Evolutionary conservation across 1,140 invertebrate species (phyloP), one percentile per base, ranked within the genome.

Genomic region (Gonioctena quinquepunctata): DNA sequence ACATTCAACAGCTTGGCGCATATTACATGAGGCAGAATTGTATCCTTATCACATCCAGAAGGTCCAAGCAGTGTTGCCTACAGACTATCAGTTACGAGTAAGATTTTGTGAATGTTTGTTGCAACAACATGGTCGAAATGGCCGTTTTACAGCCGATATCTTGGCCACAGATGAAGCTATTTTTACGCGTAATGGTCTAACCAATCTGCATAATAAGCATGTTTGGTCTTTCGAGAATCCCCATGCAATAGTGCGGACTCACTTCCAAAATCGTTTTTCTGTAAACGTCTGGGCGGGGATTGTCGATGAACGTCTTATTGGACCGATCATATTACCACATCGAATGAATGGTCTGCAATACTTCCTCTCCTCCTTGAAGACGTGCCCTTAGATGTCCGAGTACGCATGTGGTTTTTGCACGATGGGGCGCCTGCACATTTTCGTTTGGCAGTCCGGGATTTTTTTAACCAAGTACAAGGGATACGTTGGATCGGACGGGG

Each of bases 391-490:
- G 28, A 23, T 16, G 19, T 50, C 11, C 52, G 69, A 19, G 19
- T 28, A 23, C 16, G 11, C 16, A 71, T 71, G 69, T 71, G 64
- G 63, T 67, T 61, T 18, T 52, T 67, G 52, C 64, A 66, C 49
- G 69, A 67, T 52, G 63, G 69, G 60, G 69, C 69, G 21, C 64
- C 63, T 60, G 54, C 54, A n/a, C 57, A 70, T 59, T 69, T 54
- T 64, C 26, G 19, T 19, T 22, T 52, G 28, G 63, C 16, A 7
- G 60, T 21, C 6, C 5, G 60, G 19, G n/a, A 63, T n/a, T 50
- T 26, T 49, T 23, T 66, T 22, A 42, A 66, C 26, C 7, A 56
- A 6, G 66, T 11, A 56, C 61, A 26, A 23, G 6, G 13, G n/a
- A 64, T 64, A 42, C 42, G 42, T 49, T 69, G 60, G 67, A 63